Conservation (phyloP, 64 coral and sea anemone species). For the Orbicella faveolata region DNA sequence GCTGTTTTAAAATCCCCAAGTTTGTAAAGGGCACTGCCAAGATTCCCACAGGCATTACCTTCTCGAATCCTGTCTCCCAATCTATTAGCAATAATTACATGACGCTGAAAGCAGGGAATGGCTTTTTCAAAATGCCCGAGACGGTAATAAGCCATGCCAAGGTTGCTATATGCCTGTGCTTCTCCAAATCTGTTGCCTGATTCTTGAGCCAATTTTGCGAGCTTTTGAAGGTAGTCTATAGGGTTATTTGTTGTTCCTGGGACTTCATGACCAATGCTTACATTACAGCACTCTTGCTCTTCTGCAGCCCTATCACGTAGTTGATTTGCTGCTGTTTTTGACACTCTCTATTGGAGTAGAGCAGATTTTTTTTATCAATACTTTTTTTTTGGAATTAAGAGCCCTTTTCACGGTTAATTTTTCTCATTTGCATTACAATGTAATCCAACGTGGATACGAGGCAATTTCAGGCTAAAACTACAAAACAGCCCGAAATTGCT, state of each 20-base stretch:
- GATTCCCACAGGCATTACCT: not conserved
- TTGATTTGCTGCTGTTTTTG: too few species aligned
- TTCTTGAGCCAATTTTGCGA: not conserved
- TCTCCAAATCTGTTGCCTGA: not conserved
- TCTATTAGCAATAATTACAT: not conserved
- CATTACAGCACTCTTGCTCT: too few species aligned
- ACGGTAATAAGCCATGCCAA: not conserved
- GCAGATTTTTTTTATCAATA: too few species aligned
- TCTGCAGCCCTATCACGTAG: too few species aligned
- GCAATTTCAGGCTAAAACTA: too few species aligned
- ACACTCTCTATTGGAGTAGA: too few species aligned
- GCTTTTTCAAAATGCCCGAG: not conserved
- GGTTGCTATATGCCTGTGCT: not conserved
- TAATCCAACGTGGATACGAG: too few species aligned
- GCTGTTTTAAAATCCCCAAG: not conserved
- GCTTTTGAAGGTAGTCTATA: too few species aligned
- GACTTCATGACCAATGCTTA: not conserved
- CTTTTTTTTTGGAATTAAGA: too few species aligned
- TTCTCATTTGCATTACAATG: too few species aligned
- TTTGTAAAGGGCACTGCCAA: not conserved
- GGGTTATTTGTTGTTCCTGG: not conserved
- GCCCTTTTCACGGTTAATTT: too few species aligned
- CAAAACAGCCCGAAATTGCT: too few species aligned
- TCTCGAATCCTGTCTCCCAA: not conserved
- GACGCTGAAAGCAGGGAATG: not conserved